Evolutionary conservation across 92 coral and sea anemone genomes (phyloP), one percentile per base, ranked within the genome.

Genomic region (Blastomussa wellsi): DNA sequence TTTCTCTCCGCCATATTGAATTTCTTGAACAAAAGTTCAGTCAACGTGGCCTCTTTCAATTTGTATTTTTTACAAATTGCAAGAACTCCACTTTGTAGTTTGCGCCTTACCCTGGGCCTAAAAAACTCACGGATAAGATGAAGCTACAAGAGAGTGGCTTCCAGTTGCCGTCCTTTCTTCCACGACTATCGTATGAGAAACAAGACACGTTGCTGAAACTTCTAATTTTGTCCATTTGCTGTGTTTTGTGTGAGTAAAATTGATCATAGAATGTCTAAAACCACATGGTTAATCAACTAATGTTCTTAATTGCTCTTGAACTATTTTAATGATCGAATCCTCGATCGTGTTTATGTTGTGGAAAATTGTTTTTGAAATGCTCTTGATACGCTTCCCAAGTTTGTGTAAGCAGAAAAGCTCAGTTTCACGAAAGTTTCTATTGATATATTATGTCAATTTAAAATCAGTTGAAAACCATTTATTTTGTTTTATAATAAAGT

Each of bases 201-300:
- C 99, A 97, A 74, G 98, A 94, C 92, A 97, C 99, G 89, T 92
- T 97, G 89, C 93, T 97, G 32, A 97, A 97, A 62, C 93, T 97
- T 17, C 89, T 95, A 19, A 87, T 97, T 12, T 86, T 97, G 26
- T 97, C 99, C 77, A 97, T 79, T 26, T 97, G 98, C 31, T 95
- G 92, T 37, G 91, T 94, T 55, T 90, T 97, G 82, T 97, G 99
- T 97, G 76, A 97, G 99, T 97, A 35, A 33, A 31, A 26, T 14
- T 66, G 3, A 20, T 80, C 33, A 20, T 15, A 75, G 47, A 36
- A 36, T 53, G 24, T 82, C 20, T 71, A 19, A 37, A 15, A 28
- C n/a, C 60, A 19, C 19, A 32, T n/a, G 39, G 7, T 44, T 28
- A 35, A 26, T 49, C 13, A 19, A 49, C 51, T 17, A n/a, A 28